Evolutionary conservation across 2,113 vertebrate genomes (phyloP).

Genomic region (Menura novaehollandiae): DNA sequence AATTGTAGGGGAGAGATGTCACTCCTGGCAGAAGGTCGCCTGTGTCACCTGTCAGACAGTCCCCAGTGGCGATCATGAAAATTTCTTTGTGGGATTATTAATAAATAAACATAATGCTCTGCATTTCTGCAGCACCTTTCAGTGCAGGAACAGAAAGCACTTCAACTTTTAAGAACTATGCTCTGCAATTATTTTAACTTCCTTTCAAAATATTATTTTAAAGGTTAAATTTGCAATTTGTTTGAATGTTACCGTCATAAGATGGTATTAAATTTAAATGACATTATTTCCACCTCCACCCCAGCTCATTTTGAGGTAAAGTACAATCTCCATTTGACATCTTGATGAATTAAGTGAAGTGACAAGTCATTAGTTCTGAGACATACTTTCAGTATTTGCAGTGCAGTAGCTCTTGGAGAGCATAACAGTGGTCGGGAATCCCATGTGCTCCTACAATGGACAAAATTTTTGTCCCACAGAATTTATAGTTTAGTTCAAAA

Average conservation of each 20-base stretch:
- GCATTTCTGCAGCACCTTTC: conserved; percentile 12
- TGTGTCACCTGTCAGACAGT: conserved; percentile 57
- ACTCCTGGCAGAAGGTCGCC: conserved; percentile 54
- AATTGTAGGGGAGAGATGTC: conserved; percentile 57
- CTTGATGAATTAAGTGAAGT: not conserved
- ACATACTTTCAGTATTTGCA: not conserved
- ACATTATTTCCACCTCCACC: not conserved
- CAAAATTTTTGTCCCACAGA: not conserved
- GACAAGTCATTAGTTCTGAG: not conserved
- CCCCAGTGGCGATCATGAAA: conserved; percentile 42
- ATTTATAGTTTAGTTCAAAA: not conserved
- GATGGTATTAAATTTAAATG: not conserved
- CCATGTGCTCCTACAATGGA: not conserved
- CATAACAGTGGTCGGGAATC: not conserved
- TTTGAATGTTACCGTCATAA: not conserved
- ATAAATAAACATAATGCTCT: conserved; percentile 59
- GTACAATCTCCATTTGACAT: not conserved
- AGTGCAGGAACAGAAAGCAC: not conserved
- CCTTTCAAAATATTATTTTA: not conserved
- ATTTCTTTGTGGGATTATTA: conserved; percentile 46
- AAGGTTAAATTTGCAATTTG: not conserved
- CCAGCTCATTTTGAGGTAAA: not conserved
- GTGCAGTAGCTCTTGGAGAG: not conserved
- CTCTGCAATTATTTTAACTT: not conserved
- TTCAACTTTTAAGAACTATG: not conserved